Percentiles rank a stretch among this genome's conserved stretches.
Conservation (phyloP, 2,113 vertebrate genomes). For the Centropristis striata region DNA sequence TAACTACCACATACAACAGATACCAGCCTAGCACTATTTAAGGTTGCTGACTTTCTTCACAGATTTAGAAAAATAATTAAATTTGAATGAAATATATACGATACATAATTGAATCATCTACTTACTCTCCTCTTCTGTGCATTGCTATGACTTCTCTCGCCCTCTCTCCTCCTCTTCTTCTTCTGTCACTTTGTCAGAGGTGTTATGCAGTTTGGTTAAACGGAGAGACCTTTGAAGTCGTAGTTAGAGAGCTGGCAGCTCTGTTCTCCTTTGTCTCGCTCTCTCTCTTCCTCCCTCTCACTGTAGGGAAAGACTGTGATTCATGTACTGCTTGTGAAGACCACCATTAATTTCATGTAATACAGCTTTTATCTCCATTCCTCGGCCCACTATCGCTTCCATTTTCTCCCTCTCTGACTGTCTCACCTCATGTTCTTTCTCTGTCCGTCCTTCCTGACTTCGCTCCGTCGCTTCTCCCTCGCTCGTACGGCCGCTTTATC, state of each 20-base stretch:
- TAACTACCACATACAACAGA: not conserved
- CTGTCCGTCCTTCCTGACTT: conserved; percentile 49
- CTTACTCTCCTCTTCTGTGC: conserved; percentile 52
- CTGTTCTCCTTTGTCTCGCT: conserved; percentile 92
- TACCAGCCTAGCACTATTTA: no score
- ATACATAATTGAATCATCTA: not conserved
- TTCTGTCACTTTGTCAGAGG: conserved; percentile 89
- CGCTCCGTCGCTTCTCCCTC: conserved; percentile 5
- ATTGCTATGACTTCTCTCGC: conserved; percentile 67
- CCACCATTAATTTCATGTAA: conserved; percentile 99
- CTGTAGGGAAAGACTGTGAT: conserved; percentile 94
- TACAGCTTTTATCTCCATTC: conserved; percentile 96
- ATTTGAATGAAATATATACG: not conserved
- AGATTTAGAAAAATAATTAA: not conserved
- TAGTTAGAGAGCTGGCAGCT: conserved; percentile 93
- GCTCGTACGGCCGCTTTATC: conserved; percentile 8
- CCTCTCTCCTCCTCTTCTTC: conserved; percentile 87
- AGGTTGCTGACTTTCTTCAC: not conserved
- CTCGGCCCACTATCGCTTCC: conserved; percentile 90
- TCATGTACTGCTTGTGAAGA: conserved; percentile 95
- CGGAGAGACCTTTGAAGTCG: conserved; percentile 94
- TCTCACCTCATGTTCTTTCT: conserved; percentile 42
- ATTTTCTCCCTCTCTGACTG: conserved; percentile 59
- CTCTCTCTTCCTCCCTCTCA: conserved; percentile 83
- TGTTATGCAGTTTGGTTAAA: conserved; percentile 91